Conservation (phyloP, 2,113 vertebrate species). For the Stomatorhinus ivindoensis region DNA sequence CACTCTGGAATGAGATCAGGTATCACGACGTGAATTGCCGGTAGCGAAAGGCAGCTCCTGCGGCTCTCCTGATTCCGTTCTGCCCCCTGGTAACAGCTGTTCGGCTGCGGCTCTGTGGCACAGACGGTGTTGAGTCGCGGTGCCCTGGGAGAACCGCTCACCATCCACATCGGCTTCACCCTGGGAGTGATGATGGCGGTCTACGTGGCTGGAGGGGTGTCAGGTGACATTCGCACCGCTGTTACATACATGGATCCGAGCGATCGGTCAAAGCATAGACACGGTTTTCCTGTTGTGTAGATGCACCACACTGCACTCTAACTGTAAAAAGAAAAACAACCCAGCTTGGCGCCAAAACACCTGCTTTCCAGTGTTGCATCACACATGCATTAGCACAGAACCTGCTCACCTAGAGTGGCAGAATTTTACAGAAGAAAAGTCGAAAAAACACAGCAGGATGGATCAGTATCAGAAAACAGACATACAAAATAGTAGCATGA, state of each 20-base stretch:
- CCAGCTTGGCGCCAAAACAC: neutral
- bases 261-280: neutral
- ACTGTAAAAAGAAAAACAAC: neutral
- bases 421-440: neutral
- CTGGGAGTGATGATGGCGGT: slow-evolving; percentile 78
- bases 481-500: neutral
- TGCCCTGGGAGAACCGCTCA: slow-evolving; percentile 61
- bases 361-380: neutral
- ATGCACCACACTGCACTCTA: neutral
- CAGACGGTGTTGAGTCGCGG: slow-evolving; percentile 81
- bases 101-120: slow-evolving; percentile 84
- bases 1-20: slow-evolving; percentile 38
- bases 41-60: slow-evolving; percentile 26
- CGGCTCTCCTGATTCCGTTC: neutral
- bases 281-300: neutral
- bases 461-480: neutral
- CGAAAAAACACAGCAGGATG: neutral
- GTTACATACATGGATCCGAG: neutral
- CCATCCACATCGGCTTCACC: slow-evolving; percentile 74
- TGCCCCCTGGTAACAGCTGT: slow-evolving; percentile 60
- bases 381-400: neutral
- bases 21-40: slow-evolving; percentile 8
- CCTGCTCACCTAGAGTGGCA: neutral
- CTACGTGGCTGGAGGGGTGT: slow-evolving; percentile 80
- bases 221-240: slow-evolving; percentile 63